Evolutionary conservation across 2,888 invertebrate species (phyloP), one percentile per base, ranked within the genome.

Genomic region (Acleris laterana): DNA sequence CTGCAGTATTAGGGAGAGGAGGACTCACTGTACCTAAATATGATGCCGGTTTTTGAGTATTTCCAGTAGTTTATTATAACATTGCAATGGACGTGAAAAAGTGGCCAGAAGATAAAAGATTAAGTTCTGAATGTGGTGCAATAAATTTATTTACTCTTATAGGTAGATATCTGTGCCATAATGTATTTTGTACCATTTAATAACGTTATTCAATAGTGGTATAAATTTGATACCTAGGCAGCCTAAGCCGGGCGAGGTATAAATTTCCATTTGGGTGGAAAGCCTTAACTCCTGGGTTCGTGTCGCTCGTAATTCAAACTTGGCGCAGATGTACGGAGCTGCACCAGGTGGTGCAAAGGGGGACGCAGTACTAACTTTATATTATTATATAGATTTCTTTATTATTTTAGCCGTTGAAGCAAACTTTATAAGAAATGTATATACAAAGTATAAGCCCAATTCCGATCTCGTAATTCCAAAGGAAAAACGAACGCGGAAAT

Each of bases 181-280:
- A n/a, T 38, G 42, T 44, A 63, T 17, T 25, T 49, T 55, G 19
- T 16, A 28, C 19, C 38, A 9, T 50, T 64, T 42, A 60, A 49
- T 55, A 55, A 17, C 19, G 11, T 53, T 7, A 48, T 59, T 49
- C 42, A 13, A 49, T 60, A 7, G 38, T 42, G 13, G 28, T 60
- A 55, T 61, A 61, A 60, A 65, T 61, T 51, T 46, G 48, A 51
- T 38, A 61, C 66, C 61, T 61, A 66, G 61, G 49, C 53, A 61
- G 63, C 62, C 68, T 70, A 74, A 76, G 76, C 75, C 74, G 77
- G 78, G 78, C 74, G 74, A 72, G 79, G 76, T 79, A 85, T 88
- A 87, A 87, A 87, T 87, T 85, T 84, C 77, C 81, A 85, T 87
- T 85, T 82, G 81, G 81, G 78, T 77, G 75, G 79, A 81, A 79